Base-by-base conservation (phyloP, 2,888 invertebrate species). In the Andrena minutula region DNA sequence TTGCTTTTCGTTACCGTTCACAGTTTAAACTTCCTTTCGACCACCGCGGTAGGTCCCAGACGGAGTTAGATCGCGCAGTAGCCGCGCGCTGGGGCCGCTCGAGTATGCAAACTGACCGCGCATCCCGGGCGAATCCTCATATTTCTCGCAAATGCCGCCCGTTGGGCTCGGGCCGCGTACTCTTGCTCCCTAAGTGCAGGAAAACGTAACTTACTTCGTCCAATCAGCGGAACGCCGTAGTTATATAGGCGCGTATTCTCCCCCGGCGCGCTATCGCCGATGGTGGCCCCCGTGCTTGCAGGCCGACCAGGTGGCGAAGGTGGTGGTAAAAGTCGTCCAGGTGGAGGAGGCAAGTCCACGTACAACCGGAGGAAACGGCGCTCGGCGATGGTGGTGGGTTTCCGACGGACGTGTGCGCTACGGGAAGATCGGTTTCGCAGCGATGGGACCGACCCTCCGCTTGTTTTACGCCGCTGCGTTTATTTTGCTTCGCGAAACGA, bases 231-330 rank as follows among this genome's bases (percentile, higher is more conserved):
- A 94, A 94, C 93, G 92, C 83, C 92, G 92, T 89, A 86, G 94
- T 94, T 94, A 92, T 94, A 94, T 94, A 94, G 93, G 93, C 91
- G 89, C 93, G 93, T 91, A 92, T 92, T 90, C 92, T 93, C 92
- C 92, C 92, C 91, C 90, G 68, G 73, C 51, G 75, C 58, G 79
- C 68, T 64, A 82, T 83, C 79, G 47, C 60, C 56, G 28, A 74
- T 66, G 79, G 77, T 51, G 60, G 41, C 26, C 47, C 47, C 23
- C 53, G 60, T 85, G 84, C 85, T 41, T 83, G 78, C 63, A 79
- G n/a, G 74, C 72, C 74, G 86, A 85, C 85, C 89, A 87, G 77
- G 79, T 79, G 82, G 80, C 61, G 85, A 88, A 88, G 86, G 88
- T 77, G 86, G 86, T 78, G 79, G 84, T 82, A 81, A 74, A 65